These are phyloP conservation scores for Elymnias hypermnestra DNA, from an alignment of 1,140 invertebrate genomes.

Conservation along the genomic window DNA sequence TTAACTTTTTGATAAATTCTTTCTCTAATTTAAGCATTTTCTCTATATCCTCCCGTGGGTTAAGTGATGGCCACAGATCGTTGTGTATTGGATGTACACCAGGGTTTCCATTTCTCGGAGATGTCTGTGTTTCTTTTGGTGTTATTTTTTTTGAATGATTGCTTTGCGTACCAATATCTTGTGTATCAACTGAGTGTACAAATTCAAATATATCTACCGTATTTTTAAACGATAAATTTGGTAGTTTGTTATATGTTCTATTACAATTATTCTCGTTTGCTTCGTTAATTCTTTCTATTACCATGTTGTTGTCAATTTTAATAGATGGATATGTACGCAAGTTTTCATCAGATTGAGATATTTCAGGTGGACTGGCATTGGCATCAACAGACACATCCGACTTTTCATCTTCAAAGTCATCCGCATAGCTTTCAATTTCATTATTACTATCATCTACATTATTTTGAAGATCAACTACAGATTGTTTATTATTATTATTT, in stretches of 20 bases:
- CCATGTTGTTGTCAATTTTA: too few species aligned
- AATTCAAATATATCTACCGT: constrained; percentile 66
- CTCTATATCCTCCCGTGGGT: constrained; percentile 45
- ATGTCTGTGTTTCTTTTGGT: constrained; percentile 68
- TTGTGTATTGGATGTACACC: constrained; percentile 55
- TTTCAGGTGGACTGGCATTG: constrained; percentile 3
- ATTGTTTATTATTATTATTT: constrained; percentile 19
- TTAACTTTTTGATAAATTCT: constrained; percentile 64
- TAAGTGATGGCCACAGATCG: constrained; percentile 49
- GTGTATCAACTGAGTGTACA: constrained; percentile 58
- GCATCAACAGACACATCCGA: constrained; percentile 27
- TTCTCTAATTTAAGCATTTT: constrained; percentile 59
- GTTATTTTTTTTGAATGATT: constrained; percentile 39
- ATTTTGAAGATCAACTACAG: constrained; percentile 15
- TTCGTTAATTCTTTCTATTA: too few species aligned
- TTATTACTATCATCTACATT: background rate
- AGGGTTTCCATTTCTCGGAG: constrained; percentile 45
- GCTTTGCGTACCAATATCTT: constrained; percentile 64
- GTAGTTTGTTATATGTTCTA: constrained; percentile 38
- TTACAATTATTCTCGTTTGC: constrained; percentile 27
- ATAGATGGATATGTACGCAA: too few species aligned
- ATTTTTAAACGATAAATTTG: constrained; percentile 59
- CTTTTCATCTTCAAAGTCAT: constrained; percentile 70
- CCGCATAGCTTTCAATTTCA: constrained; percentile 51
- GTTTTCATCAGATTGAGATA: constrained; percentile 4